Evolutionary conservation across 1,140 invertebrate species (phyloP).

Genomic region (Drosophila subobscura): DNA sequence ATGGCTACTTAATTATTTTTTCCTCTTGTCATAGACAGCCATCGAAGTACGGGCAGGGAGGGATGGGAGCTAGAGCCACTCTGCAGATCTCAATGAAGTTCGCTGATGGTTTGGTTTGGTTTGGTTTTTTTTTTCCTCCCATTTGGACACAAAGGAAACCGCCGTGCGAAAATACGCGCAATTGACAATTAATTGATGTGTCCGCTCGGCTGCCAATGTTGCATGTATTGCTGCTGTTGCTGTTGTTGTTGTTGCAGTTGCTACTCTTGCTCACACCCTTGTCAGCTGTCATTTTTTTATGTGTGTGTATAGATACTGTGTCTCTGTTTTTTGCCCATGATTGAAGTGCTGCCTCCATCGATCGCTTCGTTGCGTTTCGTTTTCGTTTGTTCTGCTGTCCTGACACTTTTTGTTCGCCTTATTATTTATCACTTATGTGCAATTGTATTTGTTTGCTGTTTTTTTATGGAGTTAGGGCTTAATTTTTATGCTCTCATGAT

Average conservation of each 20-base stretch:
- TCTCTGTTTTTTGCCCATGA: constrained; percentile 46
- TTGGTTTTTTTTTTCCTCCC: constrained; percentile 39
- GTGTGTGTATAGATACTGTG: constrained; percentile 1
- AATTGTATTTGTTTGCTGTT: constrained; percentile 57
- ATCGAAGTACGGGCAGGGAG: constrained; percentile 9
- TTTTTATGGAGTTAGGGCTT: constrained; percentile 45
- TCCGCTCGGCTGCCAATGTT: constrained; percentile 58
- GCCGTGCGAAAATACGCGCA: constrained; percentile 80
- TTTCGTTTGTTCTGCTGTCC: constrained; percentile 34
- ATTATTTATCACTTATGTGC: constrained; percentile 75
- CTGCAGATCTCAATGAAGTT: constrained; percentile 68
- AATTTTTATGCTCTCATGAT: constrained; percentile 73
- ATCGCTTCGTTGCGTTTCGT: constrained; percentile 39
- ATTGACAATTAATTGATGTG: constrained; percentile 83
- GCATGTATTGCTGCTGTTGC: constrained; percentile 18
- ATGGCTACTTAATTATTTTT: constrained; percentile 80
- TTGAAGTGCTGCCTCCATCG: constrained; percentile 57
- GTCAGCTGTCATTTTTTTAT: constrained; percentile 76
- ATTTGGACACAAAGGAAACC: constrained; percentile 66
- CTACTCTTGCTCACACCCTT: constrained; percentile 71
- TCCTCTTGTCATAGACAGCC: constrained; percentile 46
- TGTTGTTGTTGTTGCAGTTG: constrained; percentile 31
- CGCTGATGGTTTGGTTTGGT: constrained; percentile 14
- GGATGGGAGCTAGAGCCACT: constrained; percentile 5
- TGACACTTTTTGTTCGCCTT: constrained; percentile 55